Conservation (phyloP, 2,888 invertebrate genomes). For the Ptychoptera albimana region DNA sequence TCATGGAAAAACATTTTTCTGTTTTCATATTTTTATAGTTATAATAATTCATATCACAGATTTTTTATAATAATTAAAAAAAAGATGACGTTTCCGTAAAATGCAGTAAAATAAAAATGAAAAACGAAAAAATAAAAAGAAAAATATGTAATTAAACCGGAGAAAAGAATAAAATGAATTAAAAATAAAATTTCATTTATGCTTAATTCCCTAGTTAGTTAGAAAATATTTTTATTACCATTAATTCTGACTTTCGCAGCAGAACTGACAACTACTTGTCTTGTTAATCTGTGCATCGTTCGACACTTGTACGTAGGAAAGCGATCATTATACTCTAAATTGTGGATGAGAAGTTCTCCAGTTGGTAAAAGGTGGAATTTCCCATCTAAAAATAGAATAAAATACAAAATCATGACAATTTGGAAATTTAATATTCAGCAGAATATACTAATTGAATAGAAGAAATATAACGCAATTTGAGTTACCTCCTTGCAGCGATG, state of each 20-base stretch:
- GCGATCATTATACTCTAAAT: constrained; percentile 56
- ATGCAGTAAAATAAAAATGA: too few relatives aligned
- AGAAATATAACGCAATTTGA: constrained; percentile 10
- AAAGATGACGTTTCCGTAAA: too few relatives aligned
- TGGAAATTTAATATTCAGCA: background rate
- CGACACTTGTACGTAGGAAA: constrained; percentile 54
- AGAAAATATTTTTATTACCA: constrained; percentile 43
- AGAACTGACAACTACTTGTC: constrained; percentile 51
- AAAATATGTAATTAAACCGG: too few relatives aligned
- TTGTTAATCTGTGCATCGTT: constrained; percentile 55
- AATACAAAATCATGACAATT: background rate
- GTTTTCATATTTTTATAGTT: too few relatives aligned
- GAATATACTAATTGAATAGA: background rate
- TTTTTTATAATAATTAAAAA: too few relatives aligned
- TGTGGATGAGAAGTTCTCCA: constrained; percentile 57
- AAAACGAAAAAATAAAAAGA: too few relatives aligned
- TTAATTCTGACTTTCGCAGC: constrained; percentile 52
- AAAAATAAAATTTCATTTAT: too few relatives aligned
- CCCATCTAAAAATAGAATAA: constrained; percentile 39
- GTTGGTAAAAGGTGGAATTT: constrained; percentile 60
- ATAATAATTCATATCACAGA: too few relatives aligned
- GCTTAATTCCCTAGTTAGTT: too few relatives aligned
- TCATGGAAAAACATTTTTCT: too few relatives aligned
- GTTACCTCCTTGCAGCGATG: constrained; percentile 59
- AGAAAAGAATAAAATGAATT: too few relatives aligned